Percentiles rank a stretch among this genome's conserved stretches.
phyloP scores from a whole-genome alignment of 64 coral and sea anemone species.

The Actinia tenebrosa region DNA sequence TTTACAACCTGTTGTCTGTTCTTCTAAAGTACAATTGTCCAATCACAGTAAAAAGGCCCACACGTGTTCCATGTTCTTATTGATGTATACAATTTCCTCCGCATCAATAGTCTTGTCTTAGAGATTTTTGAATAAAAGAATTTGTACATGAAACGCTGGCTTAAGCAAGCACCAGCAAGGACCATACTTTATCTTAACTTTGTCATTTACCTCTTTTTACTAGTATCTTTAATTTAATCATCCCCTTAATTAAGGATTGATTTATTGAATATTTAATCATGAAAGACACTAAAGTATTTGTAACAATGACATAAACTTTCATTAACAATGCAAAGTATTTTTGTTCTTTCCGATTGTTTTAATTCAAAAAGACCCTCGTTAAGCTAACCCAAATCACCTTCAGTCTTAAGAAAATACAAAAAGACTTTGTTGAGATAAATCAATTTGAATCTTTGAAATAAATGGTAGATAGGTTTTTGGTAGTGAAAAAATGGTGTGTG shows the following conservation, averaged over 20 bases:
- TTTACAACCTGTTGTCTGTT: not conserved
- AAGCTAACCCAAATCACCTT: not conserved
- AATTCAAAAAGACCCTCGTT: not conserved
- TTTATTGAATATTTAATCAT: constrained; percentile 4
- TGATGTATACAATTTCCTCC: not conserved
- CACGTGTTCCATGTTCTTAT: not conserved
- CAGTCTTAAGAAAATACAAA: no score
- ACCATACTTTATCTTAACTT: not conserved
- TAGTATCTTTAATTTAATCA: not conserved
- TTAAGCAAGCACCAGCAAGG: not conserved
- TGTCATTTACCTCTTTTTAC: not conserved
- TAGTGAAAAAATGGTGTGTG: not conserved
- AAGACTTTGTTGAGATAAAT: no score
- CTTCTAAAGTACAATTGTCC: constrained; percentile 1
- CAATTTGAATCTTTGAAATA: no score
- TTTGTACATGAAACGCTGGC: not conserved
- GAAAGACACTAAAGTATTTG: not conserved
- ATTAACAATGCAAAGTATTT: not conserved
- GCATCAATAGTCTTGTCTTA: not conserved
- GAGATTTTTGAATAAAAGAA: not conserved
- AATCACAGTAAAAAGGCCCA: not conserved
- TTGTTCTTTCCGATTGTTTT: not conserved
- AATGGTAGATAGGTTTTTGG: not conserved
- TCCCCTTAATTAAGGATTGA: not conserved
- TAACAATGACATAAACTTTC: constrained; percentile 6